Evolutionary conservation across 2,113 vertebrate genomes (phyloP).

Genomic region (Actinemys pallida): DNA sequence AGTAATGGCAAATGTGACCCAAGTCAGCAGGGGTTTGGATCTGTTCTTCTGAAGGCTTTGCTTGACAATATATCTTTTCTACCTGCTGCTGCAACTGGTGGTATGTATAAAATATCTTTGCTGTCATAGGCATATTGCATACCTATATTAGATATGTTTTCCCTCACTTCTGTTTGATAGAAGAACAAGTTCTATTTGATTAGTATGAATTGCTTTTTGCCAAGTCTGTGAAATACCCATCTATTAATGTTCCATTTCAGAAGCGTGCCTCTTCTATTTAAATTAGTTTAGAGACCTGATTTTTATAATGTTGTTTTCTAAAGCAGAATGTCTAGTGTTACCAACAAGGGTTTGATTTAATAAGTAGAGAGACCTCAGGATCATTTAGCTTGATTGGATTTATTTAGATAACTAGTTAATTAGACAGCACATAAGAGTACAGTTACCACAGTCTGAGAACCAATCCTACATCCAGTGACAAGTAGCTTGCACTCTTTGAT

Average conservation of each 20-base stretch:
- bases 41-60: slow-evolving; percentile 92
- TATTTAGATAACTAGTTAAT: no score
- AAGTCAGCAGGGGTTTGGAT: slow-evolving; percentile 92
- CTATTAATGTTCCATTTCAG: not conserved
- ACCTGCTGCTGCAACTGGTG: slow-evolving; percentile 96
- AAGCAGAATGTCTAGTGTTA: not conserved
- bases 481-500: no score
- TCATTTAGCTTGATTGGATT: no score
- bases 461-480: no score
- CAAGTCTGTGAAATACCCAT: not conserved
- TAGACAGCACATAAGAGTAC: no score
- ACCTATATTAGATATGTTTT: not conserved
- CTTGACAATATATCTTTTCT: slow-evolving; percentile 96
- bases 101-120: slow-evolving; percentile 77
- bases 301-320: not conserved
- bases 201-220: not conserved
- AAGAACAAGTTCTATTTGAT: not conserved
- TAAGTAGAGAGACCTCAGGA: no score
- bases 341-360: not conserved
- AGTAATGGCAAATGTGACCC: slow-evolving; percentile 97
- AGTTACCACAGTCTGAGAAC: no score
- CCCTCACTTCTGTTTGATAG: not conserved
- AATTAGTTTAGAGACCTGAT: not conserved
- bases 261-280: not conserved
- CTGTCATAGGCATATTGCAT: fast-evolving